Evolutionary conservation across 2,888 invertebrate genomes (phyloP).

Genomic region (Molanna angustata): DNA sequence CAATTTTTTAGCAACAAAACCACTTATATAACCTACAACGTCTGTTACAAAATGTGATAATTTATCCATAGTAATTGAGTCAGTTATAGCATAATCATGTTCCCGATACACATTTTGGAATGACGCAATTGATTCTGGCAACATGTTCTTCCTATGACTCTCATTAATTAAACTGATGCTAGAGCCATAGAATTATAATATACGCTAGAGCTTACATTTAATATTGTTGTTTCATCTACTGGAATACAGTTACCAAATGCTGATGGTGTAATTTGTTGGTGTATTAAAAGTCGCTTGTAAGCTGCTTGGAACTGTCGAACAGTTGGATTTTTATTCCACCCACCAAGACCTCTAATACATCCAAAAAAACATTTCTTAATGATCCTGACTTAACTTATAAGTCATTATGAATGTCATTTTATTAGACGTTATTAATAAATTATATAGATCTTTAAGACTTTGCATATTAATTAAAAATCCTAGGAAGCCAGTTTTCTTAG

Average conservation of each 20-base stretch:
- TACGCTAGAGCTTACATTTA: neutral
- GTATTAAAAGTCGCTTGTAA: neutral
- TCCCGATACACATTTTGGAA: neutral
- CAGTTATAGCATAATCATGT: neutral
- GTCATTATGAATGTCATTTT: neutral
- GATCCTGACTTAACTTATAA: constrained; percentile 1
- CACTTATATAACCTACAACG: neutral
- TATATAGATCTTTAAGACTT: neutral
- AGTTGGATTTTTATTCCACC: constrained; percentile 2
- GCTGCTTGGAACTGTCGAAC: constrained; percentile 1
- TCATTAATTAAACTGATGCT: neutral
- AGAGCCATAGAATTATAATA: neutral
- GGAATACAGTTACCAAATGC: neutral
- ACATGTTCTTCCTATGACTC: neutral
- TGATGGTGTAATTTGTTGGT: neutral
- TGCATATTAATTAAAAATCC: neutral
- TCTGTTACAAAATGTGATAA: constrained; percentile 1
- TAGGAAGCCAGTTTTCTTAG: neutral
- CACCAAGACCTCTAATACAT: neutral
- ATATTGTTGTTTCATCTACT: neutral
- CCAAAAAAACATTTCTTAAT: neutral
- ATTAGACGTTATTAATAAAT: neutral
- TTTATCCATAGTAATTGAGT: neutral
- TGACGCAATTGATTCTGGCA: neutral
- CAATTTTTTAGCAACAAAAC: neutral